phyloP scores from a whole-genome alignment of 2,888 invertebrate genomes.

The Hetaerina titia region DNA sequence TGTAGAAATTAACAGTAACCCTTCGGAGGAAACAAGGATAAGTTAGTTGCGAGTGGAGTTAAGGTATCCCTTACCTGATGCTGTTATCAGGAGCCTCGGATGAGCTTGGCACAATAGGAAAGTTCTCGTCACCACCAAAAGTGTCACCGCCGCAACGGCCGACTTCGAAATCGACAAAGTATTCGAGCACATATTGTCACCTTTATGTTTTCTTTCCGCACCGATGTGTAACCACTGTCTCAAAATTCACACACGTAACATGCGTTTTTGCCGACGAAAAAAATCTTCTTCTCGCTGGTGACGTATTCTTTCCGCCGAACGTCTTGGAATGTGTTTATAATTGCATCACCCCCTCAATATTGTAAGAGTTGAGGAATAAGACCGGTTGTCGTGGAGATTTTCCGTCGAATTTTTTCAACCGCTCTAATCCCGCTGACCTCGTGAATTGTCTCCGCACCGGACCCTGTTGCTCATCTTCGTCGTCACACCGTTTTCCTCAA shows the following conservation, averaged over 20 bases:
- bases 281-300: not conserved
- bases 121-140: slow-evolving; percentile 29
- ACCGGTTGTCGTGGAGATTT: not conserved
- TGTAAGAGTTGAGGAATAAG: not conserved
- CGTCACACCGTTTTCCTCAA: not conserved
- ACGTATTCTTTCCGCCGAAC: not conserved
- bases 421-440: slow-evolving; percentile 49
- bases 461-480: slow-evolving; percentile 41
- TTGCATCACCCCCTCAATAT: not conserved
- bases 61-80: not conserved
- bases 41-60: too few relatives aligned
- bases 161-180: slow-evolving; percentile 26
- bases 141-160: slow-evolving; percentile 36
- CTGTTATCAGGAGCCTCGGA: slow-evolving; percentile 36
- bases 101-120: not conserved
- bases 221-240: not conserved
- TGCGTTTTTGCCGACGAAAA: not conserved
- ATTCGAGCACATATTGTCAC: slow-evolving; percentile 51
- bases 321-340: not conserved
- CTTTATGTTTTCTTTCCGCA: not conserved
- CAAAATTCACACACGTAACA: not conserved
- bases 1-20: too few relatives aligned
- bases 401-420: not conserved
- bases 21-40: not conserved
- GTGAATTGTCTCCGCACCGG: not conserved